Conservation (phyloP, 1,140 invertebrate genomes). For the Drepana arcuata region DNA sequence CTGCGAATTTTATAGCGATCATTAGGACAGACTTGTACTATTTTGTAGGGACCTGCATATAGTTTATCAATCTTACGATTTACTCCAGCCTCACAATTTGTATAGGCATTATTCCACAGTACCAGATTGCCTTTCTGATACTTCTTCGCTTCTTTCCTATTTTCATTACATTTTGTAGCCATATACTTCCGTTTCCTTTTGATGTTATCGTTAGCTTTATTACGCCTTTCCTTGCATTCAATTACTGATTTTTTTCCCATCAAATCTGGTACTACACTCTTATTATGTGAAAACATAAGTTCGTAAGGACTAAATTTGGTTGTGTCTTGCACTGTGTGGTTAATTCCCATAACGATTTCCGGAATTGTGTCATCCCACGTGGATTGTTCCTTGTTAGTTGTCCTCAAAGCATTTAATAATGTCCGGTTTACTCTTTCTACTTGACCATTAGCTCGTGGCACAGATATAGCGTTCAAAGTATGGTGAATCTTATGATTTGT, state of each 20-base stretch:
- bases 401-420: conserved; percentile 16
- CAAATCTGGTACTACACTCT: background rate
- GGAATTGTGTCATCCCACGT: too few species aligned
- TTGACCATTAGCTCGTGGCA: conserved; percentile 23
- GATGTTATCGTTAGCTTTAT: background rate
- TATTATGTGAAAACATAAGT: conserved; percentile 1
- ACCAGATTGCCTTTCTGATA: background rate
- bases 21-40: conserved; percentile 5
- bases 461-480: conserved; percentile 21
- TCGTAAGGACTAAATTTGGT: conserved; percentile 1
- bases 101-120: background rate
- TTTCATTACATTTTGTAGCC: background rate
- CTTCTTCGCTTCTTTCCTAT: background rate
- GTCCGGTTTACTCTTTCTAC: conserved; percentile 24
- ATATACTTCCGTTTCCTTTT: background rate
- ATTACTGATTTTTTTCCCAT: background rate
- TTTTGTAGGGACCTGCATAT: conserved; percentile 14
- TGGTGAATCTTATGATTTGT: conserved; percentile 16
- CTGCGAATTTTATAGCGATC: conserved; percentile 15
- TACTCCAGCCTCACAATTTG: background rate
- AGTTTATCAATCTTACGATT: conserved; percentile 3
- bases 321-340: background rate
- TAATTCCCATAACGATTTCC: background rate
- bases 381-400: too few species aligned
- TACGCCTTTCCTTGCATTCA: background rate